Evolutionary conservation across 2,113 vertebrate genomes (phyloP), one percentile per base, ranked within the genome.

Genomic region (Lipotes vexillifer): DNA sequence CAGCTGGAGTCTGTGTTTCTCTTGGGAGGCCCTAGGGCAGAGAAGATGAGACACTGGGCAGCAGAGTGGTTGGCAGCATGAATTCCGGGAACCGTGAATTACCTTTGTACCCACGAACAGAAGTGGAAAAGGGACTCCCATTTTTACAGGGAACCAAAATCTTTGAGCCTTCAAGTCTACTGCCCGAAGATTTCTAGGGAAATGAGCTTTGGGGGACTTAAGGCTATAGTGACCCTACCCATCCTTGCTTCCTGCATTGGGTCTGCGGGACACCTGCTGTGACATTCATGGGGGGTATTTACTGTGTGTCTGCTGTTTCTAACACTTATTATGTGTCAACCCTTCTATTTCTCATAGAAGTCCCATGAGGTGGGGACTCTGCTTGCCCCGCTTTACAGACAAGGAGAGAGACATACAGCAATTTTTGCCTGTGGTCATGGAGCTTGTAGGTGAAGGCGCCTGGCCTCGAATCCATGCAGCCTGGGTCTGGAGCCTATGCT

Each of bases 11-110:
- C 44, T 96, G 36, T 86, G 66, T 33, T 93, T 97, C 86, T 97
- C 97, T 31, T 97, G 95, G 66, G 93, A 88, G 74, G 10, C 31
- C 82, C 98, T 98, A 61, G 92, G 84, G 59, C 36, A 88, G 68
- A 93, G 89, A 57, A 25, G 87, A 88, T 6, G 68, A 15, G 71
- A 96, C 69, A 57, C 17, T 0, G 55, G 27, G 41, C n/a, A 11
- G 65, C 17, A 12, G 59, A 31, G 6, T 6, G 25, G 44, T 33
- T 8, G 8, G 72, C 6, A 1, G 25, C n/a, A 4, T 1, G 5
- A 52, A 68, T 46, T 57, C 74, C 0, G 1, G 46, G 29, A 71
- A n/a, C 44, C 27, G 6, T 1, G 27, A 18, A 9, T 15, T 6
- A 52, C 65, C 82, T 65, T 3, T 5, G 44, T 12, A 6, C 10